Conservation (phyloP, 2,113 vertebrate species). For the Protomyctophum bolini region DNA sequence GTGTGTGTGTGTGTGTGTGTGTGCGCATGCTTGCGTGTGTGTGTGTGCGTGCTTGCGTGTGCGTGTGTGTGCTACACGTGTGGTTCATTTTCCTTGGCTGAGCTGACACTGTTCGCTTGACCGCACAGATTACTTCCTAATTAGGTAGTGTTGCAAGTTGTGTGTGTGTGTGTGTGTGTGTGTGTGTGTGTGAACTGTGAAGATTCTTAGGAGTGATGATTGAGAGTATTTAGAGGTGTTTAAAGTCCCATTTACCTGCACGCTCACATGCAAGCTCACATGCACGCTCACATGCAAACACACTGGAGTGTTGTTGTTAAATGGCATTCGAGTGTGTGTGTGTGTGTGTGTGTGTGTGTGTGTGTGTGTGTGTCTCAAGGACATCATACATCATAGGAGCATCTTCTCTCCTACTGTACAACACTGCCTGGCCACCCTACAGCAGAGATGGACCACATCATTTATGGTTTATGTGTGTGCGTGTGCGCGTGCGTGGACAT, state of each 20-base stretch:
- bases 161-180: conserved; percentile 17
- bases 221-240: conserved; percentile 7
- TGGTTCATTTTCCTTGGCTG: conserved; percentile 13
- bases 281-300: not conserved
- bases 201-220: conserved; percentile 43
- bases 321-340: not conserved
- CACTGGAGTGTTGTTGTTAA: conserved; percentile 46
- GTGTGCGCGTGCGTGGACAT: too few relatives aligned
- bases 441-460: too few relatives aligned
- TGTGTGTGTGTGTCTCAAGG: too few relatives aligned
- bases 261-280: conserved; percentile 11
- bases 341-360: too few relatives aligned
- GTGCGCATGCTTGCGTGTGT: not conserved
- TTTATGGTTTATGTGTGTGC: too few relatives aligned
- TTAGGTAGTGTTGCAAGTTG: conserved; percentile 57
- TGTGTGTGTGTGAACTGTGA: not conserved
- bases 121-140: conserved; percentile 67
- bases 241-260: not conserved
- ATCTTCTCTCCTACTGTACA: too few relatives aligned
- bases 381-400: too few relatives aligned
- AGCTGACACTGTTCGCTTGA: conserved; percentile 52
- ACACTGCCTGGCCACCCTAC: too few relatives aligned
- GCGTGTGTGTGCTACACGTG: not conserved
- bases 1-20: not conserved
- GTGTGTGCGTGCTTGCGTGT: not conserved